Conservation (phyloP, 1,140 invertebrate genomes). For the Papilio helenus region DNA sequence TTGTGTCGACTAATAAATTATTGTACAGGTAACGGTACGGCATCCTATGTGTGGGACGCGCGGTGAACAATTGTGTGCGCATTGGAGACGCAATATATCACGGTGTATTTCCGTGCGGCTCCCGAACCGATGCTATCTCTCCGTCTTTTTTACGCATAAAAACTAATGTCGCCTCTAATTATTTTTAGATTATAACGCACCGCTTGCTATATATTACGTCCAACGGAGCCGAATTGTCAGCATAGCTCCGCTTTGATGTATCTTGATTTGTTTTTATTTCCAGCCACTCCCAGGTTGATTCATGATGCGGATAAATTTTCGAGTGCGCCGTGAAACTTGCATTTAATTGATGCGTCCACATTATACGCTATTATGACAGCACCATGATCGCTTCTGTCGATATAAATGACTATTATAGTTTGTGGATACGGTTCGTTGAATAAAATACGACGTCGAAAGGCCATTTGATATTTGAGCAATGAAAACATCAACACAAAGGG, state of each 20-base stretch:
- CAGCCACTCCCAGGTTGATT: slow-evolving; percentile 73
- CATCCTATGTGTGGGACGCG: slow-evolving; percentile 55
- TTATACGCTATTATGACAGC: slow-evolving; percentile 71
- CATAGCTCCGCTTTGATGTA: slow-evolving; percentile 81
- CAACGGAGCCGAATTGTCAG: slow-evolving; percentile 78
- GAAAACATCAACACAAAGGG: slow-evolving; percentile 67
- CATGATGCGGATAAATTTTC: slow-evolving; percentile 74
- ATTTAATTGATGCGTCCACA: slow-evolving; percentile 70
- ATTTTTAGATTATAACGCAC: slow-evolving; percentile 82
- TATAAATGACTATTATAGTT: slow-evolving; percentile 32
- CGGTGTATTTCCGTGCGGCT: slow-evolving; percentile 72
- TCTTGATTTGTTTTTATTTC: slow-evolving; percentile 81
- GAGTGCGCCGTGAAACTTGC: slow-evolving; percentile 65
- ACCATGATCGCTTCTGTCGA: slow-evolving; percentile 48
- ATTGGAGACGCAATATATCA: slow-evolving; percentile 71
- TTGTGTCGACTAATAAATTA: slow-evolving; percentile 25
- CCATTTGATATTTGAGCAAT: slow-evolving; percentile 56
- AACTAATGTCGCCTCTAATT: slow-evolving; percentile 81
- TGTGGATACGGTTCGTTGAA: slow-evolving; percentile 9
- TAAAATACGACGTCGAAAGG: background rate
- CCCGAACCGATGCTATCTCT: slow-evolving; percentile 59
- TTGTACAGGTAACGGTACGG: slow-evolving; percentile 7
- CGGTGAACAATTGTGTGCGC: slow-evolving; percentile 64
- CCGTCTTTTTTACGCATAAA: slow-evolving; percentile 81
- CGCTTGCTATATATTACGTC: slow-evolving; percentile 79